Percentiles rank a stretch among this genome's conserved stretches.
These are phyloP conservation scores for Fopius arisanus DNA, from an alignment of 1,140 invertebrate genomes.

Conservation along the genomic window DNA sequence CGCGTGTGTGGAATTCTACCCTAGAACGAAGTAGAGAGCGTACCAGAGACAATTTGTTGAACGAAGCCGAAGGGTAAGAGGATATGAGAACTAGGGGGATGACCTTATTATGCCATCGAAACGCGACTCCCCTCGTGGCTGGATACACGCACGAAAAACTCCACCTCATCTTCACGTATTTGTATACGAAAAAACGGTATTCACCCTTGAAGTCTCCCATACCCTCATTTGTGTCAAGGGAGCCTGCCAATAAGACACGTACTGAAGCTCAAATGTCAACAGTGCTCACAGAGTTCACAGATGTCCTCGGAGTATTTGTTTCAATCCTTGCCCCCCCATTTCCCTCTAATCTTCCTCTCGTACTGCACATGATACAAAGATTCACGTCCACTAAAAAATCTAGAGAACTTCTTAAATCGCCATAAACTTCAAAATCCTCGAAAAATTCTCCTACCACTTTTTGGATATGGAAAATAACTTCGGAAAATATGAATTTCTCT, in stretches of 20 bases:
- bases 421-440: too few species aligned
- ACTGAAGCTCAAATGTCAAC: conserved; percentile 40
- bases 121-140: conserved; percentile 25
- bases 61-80: conserved; percentile 1
- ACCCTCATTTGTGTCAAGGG: background rate
- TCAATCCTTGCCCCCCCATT: conserved; percentile 18
- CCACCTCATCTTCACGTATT: background rate
- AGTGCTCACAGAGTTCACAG: conserved; percentile 25
- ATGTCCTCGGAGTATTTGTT: conserved; percentile 29
- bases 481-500: too few species aligned
- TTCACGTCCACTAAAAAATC: too few species aligned
- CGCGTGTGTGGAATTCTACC: conserved; percentile 11
- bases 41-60: background rate
- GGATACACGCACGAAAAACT: conserved; percentile 18
- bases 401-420: too few species aligned
- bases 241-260: conserved; percentile 32
- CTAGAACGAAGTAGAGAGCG: conserved; percentile 8
- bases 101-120: conserved; percentile 31
- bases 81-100: background rate
- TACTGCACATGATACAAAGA: too few species aligned
- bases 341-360: background rate
- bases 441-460: too few species aligned
- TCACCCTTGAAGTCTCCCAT: background rate
- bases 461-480: too few species aligned
- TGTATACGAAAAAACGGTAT: background rate